A percentile compares a stretch with the other conserved stretches of the same genome.
phyloP scores from a whole-genome alignment of 2,113 vertebrate species.

The Sula dactylatra region DNA sequence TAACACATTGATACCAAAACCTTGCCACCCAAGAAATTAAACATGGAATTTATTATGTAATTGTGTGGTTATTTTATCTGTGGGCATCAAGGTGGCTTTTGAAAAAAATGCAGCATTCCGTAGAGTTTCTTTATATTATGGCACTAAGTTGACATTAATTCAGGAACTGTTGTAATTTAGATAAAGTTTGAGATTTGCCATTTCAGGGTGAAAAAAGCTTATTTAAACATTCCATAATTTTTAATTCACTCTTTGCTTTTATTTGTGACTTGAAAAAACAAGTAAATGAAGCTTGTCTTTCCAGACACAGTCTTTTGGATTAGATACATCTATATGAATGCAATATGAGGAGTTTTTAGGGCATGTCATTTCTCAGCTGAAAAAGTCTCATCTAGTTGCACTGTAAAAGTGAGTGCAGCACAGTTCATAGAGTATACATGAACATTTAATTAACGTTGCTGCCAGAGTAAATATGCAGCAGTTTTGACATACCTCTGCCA shows the following conservation, averaged over 20 bases:
- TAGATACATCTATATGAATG: background rate
- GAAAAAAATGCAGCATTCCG: background rate
- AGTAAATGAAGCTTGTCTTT: background rate
- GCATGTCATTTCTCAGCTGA: background rate
- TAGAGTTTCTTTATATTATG: background rate
- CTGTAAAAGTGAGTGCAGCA: background rate
- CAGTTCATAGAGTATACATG: background rate
- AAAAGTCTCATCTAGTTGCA: background rate
- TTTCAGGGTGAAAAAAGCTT: background rate
- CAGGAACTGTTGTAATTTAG: background rate
- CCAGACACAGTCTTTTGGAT: background rate
- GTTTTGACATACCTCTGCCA: background rate
- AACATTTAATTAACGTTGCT: slow-evolving; percentile 1
- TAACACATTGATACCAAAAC: background rate
- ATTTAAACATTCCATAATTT: background rate
- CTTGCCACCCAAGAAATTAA: slow-evolving; percentile 28
- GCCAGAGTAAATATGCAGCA: background rate
- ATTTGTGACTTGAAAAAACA: background rate
- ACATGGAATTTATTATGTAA: background rate
- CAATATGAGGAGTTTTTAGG: background rate
- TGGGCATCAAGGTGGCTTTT: background rate
- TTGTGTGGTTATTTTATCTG: background rate
- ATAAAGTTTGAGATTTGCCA: background rate
- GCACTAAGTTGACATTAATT: background rate
- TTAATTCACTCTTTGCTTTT: background rate